phyloP scores from a whole-genome alignment of 35 echinoderm and acorn worm genomes.

The Lytechinus variegatus region DNA sequence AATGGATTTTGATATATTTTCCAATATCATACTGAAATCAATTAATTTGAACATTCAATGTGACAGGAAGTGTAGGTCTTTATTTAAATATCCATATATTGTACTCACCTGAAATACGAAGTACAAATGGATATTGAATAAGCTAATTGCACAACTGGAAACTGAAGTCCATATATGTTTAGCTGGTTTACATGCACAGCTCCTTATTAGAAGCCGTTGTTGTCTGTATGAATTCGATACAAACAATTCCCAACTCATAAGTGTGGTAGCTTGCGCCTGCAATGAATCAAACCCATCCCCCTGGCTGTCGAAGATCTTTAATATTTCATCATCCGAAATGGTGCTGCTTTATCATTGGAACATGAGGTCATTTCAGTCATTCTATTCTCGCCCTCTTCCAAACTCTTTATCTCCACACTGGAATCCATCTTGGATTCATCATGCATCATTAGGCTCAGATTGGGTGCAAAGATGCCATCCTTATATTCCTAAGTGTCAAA shows the following conservation, averaged over 20 bases:
- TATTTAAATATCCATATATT: too few relatives aligned
- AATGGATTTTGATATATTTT: too few relatives aligned
- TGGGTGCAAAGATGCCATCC: conserved; percentile 3
- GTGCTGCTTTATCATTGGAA: neutral
- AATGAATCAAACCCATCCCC: neutral
- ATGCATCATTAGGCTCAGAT: neutral
- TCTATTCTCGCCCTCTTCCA: neutral
- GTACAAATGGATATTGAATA: too few relatives aligned
- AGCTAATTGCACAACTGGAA: too few relatives aligned
- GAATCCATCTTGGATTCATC: neutral
- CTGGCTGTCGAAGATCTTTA: neutral
- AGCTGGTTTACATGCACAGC: neutral
- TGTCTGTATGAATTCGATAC: neutral
- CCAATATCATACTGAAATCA: too few relatives aligned
- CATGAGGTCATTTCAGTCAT: neutral
- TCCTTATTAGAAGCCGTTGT: neutral
- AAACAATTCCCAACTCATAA: neutral
- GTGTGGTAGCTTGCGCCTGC: neutral
- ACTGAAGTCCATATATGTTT: too few relatives aligned
- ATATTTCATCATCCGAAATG: neutral
- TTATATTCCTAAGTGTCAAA: neutral
- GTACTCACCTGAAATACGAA: too few relatives aligned
- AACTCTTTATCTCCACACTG: neutral
- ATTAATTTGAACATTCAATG: too few relatives aligned
- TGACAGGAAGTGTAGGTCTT: too few relatives aligned